Conservation (phyloP, 2,113 vertebrate genomes). For the Nyctibius bracteatus region DNA sequence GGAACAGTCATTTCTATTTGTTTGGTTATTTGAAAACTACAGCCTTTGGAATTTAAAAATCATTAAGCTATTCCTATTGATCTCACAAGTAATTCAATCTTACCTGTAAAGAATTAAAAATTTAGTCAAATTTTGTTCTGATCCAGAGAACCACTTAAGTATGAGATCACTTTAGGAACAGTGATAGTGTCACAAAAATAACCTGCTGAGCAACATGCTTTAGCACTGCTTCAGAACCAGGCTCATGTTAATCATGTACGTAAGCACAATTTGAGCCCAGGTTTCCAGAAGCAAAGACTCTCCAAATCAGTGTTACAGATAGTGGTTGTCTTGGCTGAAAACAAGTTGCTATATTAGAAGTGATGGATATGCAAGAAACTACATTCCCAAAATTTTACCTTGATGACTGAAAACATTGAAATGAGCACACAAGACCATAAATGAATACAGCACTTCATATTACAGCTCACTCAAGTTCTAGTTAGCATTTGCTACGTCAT, state of each 20-base stretch:
- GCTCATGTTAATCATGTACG: neutral
- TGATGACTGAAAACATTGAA: neutral
- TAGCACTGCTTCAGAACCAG: neutral
- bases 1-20: neutral
- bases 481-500: neutral
- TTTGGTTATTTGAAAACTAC: neutral
- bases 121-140: neutral
- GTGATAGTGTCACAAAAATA: conserved; percentile 17
- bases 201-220: neutral
- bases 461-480: neutral
- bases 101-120: neutral
- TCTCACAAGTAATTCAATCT: neutral
- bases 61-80: neutral
- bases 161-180: neutral
- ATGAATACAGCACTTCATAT: neutral
- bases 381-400: neutral
- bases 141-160: neutral
- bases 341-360: neutral
- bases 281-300: neutral
- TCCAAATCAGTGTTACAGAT: neutral
- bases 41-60: neutral
- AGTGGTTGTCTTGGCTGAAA: neutral
- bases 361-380: neutral
- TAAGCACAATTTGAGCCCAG: conserved; percentile 38
- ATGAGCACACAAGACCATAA: neutral